Evolutionary conservation across 2,888 invertebrate genomes (phyloP), one percentile per base, ranked within the genome.

Genomic region (Andrena chrysosceles): DNA sequence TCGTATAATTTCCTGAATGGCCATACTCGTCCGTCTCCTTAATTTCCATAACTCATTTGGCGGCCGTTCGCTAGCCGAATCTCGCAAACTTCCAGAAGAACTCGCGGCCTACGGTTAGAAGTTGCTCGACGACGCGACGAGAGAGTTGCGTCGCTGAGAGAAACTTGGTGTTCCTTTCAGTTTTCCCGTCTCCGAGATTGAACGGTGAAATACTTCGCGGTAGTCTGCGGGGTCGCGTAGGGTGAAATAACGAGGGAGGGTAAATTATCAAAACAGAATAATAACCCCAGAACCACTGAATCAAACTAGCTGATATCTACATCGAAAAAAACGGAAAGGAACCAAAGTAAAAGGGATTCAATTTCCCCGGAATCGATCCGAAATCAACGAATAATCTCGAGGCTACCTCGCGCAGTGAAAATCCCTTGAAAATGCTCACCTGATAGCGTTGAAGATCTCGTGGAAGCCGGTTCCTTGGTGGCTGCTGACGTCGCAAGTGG

Each of bases 401-500:
- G 20, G 20, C 3, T 35, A 23, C 2, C 13, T 6, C 8, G 5
- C 16, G 16, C 13, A 13, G 52, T 4, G 7, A 48, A 64, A 59
- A 48, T 10, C n/a, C 31, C 10, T 31, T 8, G 23, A 49, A 35
- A 59, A 3, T 42, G 16, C 83, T 81, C 64, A 93, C 92, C 92
- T 91, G 78, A 93, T 93, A 31, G 93, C 92, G 62, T 90, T 92
- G 90, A 95, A 94, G 76, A 95, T 94, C 87, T 94, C 94, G 87
- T 94, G 94, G 83, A 94, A 94, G 29, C 94, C 94, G 59, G 94
- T 93, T 56, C 95, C 95, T 69, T 93, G 93, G 70, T 93, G 93
- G 59, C 91, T 91, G 67, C 91, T 77, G 31, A 93, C 86, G 82
- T 95, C 94, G 86, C 95, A 95, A 13, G 95, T 94, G 1, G 95